Evolutionary conservation across 2,888 invertebrate species (phyloP), one percentile per base, ranked within the genome.

Genomic region (Panopea generosa): DNA sequence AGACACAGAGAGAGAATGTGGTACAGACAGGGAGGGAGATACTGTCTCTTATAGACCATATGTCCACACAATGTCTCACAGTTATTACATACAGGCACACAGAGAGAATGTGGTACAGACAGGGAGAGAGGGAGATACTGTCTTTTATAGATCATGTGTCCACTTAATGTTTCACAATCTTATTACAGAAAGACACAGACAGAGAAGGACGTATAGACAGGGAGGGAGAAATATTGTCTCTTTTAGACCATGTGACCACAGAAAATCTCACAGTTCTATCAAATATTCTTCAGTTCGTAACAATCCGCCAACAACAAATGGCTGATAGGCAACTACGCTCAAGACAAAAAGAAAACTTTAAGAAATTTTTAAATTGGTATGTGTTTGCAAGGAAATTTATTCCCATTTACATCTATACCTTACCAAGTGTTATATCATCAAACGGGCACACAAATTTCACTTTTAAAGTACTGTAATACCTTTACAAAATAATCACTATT

Each of bases 281-380:
- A 16, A 83, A 88, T 50, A 40, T 82, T 11, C 50, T 69, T n/a
- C 49, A 65, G 2, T 77, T 77, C 20, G 68, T 84, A 7, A 56
- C 47, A 38, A 49, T 59, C 16, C 76, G 88, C 49, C 87, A 86
- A 27, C 56, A 83, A 38, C 89, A 87, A 65, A 72, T 88, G 14
- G 53, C 47, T 14, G 69, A 62, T 14, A 89, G 86, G 70, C 75
- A 86, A 50, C 80, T 90, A n/a, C 71, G 91, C 18, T 90, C 91
- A 11, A 72, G 91, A 16, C 89, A 90, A 75, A 82, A 90, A 45
- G 85, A 86, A 14, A 90, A 88, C 43, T 79, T 88, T 2, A 75
- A 68, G 50, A 79, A 71, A 53, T 72, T 75, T 52, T 60, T 79
- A 16, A 22, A 33, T 29, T 49, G 75, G 79, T 79, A 43, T 18